Conservation (phyloP, 2,113 vertebrate genomes). For the Ammospiza nelsoni region DNA sequence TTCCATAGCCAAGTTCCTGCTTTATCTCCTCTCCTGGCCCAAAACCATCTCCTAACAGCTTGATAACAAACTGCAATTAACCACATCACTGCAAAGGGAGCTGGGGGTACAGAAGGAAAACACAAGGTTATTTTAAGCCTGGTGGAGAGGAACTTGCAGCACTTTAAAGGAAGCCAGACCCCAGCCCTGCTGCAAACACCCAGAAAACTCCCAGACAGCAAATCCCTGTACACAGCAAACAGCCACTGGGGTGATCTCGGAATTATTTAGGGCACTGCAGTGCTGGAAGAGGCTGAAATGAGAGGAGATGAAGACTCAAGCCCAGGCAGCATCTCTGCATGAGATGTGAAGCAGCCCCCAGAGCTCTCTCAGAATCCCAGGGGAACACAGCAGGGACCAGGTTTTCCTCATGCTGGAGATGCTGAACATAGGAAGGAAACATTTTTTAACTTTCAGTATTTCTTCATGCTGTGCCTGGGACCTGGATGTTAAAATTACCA, state of each 20-base stretch:
- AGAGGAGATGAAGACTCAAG: neutral
- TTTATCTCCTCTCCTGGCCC: neutral
- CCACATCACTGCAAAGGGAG: neutral
- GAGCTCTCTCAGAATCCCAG: neutral
- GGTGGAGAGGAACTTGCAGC: neutral
- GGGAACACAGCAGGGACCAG: neutral
- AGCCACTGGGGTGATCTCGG: neutral
- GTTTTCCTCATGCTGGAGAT: rapidly evolving
- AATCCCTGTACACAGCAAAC: neutral
- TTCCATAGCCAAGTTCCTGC: neutral
- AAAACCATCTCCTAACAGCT: neutral
- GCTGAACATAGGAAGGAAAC: neutral
- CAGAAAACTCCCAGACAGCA: neutral
- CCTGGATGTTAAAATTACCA: neutral
- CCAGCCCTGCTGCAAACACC: neutral
- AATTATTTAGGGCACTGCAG: conserved; percentile 31
- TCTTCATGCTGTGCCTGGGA: neutral
- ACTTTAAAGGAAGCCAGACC: neutral
- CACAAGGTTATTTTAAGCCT: conserved; percentile 17
- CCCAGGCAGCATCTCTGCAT: neutral
- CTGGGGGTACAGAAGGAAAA: neutral
- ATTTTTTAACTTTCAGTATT: neutral
- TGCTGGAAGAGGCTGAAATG: neutral
- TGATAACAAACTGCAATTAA: conserved; percentile 4
- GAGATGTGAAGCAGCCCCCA: neutral